Conservation (phyloP, 1,140 invertebrate genomes). For the Solenopsis fugax region DNA sequence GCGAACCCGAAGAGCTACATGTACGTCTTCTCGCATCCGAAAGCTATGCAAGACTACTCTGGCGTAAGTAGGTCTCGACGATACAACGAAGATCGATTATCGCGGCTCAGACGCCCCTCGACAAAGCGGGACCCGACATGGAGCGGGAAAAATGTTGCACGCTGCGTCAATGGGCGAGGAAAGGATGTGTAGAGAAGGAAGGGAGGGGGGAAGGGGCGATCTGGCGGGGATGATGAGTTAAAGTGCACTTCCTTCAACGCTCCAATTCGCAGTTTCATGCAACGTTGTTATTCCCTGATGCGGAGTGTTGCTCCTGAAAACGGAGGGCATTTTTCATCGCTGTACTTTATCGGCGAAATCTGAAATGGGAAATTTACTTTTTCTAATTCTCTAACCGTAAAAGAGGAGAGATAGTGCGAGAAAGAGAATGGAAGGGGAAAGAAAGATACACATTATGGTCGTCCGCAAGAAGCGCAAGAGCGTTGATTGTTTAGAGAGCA, state of each 20-base stretch:
- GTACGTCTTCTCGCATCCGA: conserved; percentile 94
- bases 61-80: conserved; percentile 78
- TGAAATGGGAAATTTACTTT: conserved; percentile 45
- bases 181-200: background rate
- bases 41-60: conserved; percentile 82
- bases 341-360: conserved; percentile 30
- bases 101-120: conserved; percentile 57
- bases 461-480: background rate
- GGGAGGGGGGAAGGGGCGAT: background rate
- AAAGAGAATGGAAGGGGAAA: background rate
- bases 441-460: background rate
- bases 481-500: background rate
- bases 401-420: background rate
- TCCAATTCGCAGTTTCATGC: conserved; percentile 50
- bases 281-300: conserved; percentile 47
- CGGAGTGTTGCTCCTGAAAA: conserved; percentile 54
- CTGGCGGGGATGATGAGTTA: conserved; percentile 52
- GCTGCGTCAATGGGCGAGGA: conserved; percentile 33
- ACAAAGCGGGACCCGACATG: conserved; percentile 53
- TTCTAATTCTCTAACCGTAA: conserved; percentile 26
- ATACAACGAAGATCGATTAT: conserved; percentile 64
- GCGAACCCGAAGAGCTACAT: conserved; percentile 93
- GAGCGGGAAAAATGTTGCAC: conserved; percentile 53
- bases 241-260: conserved; percentile 57
- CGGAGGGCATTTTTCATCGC: conserved; percentile 39